A percentile compares a stretch with the other conserved stretches of the same genome.
Conservation (phyloP, 2,888 invertebrate species). For the Prosopocoilus inquinatus region DNA sequence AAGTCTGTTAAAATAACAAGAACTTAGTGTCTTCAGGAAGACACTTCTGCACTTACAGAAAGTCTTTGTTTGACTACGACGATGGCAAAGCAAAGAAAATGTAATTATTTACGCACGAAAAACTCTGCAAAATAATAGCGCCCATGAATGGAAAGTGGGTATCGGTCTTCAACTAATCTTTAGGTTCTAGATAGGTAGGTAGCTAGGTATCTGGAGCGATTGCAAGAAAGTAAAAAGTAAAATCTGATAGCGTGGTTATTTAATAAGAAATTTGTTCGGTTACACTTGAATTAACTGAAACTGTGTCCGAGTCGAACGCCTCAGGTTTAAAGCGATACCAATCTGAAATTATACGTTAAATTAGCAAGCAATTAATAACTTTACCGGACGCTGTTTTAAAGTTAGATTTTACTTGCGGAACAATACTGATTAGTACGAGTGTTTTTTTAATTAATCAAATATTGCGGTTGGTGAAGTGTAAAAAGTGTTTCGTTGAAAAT, state of each 20-base stretch:
- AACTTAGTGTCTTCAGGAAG: background rate
- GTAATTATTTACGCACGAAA: conserved; percentile 32
- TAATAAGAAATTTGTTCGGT: background rate
- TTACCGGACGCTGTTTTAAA: too few species aligned
- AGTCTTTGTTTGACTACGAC: conserved; percentile 12
- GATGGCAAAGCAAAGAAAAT: conserved; percentile 20
- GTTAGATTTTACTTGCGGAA: too few species aligned
- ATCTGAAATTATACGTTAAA: too few species aligned
- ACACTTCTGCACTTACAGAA: conserved; percentile 10
- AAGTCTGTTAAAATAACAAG: background rate
- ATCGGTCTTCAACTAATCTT: background rate
- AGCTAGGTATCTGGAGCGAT: background rate
- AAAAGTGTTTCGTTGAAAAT: too few species aligned
- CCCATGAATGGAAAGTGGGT: conserved; percentile 25
- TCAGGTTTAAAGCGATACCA: too few species aligned
- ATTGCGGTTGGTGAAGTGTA: too few species aligned
- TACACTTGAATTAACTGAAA: background rate
- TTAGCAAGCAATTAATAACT: too few species aligned
- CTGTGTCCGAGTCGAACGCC: too few species aligned
- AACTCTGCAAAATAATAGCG: conserved; percentile 25
- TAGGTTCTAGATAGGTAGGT: too few species aligned
- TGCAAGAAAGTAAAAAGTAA: background rate
- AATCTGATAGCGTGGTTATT: background rate
- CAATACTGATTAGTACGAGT: too few species aligned
- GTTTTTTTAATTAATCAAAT: too few species aligned